Percentiles rank a stretch among this genome's conserved stretches.
Evolutionary conservation across 1,140 invertebrate genomes (phyloP).

Genomic region (Drosophila ironensis): DNA sequence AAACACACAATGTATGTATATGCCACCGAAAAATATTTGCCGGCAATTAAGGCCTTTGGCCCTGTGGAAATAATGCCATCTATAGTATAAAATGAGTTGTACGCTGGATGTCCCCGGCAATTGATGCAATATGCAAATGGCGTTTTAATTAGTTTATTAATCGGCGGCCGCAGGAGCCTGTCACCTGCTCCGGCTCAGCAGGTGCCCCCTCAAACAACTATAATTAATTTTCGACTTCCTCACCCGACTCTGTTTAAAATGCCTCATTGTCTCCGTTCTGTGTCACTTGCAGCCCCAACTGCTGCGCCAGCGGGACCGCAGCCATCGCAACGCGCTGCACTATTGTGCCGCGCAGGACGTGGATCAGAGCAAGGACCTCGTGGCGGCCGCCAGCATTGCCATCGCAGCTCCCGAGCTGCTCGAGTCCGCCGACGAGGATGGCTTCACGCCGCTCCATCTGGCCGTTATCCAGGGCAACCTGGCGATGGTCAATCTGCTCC

Average conservation of each 20-base stretch:
- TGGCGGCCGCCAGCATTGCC: constrained; percentile 85
- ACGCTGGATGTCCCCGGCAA: too few species aligned
- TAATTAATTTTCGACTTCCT: constrained; percentile 30
- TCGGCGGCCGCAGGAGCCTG: constrained; percentile 24
- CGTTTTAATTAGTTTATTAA: constrained; percentile 81
- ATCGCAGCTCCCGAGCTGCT: constrained; percentile 90
- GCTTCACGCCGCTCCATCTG: constrained; percentile 95
- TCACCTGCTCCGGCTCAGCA: neutral
- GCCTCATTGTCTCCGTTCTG: too few species aligned
- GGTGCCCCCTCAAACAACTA: constrained; percentile 1
- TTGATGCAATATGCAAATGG: constrained; percentile 62
- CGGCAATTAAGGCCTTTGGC: constrained; percentile 51
- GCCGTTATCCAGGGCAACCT: constrained; percentile 95
- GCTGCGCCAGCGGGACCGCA: constrained; percentile 88
- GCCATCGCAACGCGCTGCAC: constrained; percentile 93
- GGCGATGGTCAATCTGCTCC: constrained; percentile 89
- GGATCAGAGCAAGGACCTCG: constrained; percentile 84
- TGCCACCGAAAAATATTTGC: constrained; percentile 45
- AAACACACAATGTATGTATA: constrained; percentile 25
- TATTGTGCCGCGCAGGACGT: constrained; percentile 87
- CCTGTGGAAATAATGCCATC: constrained; percentile 35
- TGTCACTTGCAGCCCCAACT: constrained; percentile 83
- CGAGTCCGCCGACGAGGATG: constrained; percentile 93
- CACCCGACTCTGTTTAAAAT: neutral
- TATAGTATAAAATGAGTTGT: too few species aligned